A percentile compares a stretch with the other conserved stretches of the same genome.
Evolutionary conservation across 2,888 invertebrate species (phyloP).

Genomic region (Cheilosia vernalis): DNA sequence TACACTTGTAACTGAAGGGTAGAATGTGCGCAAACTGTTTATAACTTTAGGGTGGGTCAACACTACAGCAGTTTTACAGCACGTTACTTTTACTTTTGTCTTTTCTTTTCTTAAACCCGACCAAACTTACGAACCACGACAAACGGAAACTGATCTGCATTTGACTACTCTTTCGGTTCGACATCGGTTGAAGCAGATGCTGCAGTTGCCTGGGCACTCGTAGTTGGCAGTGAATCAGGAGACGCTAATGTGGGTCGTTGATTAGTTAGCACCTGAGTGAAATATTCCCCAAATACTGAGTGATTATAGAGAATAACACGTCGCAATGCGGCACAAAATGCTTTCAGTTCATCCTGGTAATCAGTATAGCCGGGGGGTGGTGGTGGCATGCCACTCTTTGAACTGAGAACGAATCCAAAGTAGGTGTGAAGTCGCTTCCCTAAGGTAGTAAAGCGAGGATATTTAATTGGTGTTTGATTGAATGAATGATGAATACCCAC

Average conservation of each 20-base stretch:
- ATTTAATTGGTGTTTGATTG: neutral
- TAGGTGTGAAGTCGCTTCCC: conserved; percentile 82
- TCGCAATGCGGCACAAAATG: conserved; percentile 80
- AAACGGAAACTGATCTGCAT: conserved; percentile 10
- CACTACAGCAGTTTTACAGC: conserved; percentile 32
- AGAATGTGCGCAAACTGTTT: conserved; percentile 40
- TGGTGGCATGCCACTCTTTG: conserved; percentile 78
- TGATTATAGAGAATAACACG: conserved; percentile 83
- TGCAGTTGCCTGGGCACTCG: neutral
- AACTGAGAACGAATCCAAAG: conserved; percentile 80
- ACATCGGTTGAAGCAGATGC: conserved; percentile 9
- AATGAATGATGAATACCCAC: conserved; percentile 77
- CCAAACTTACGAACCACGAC: conserved; percentile 65
- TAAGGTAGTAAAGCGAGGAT: conserved; percentile 53
- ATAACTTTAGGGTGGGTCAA: conserved; percentile 52
- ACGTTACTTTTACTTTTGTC: conserved; percentile 30
- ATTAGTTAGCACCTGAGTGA: conserved; percentile 79
- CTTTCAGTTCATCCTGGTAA: conserved; percentile 81
- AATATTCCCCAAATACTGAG: conserved; percentile 82
- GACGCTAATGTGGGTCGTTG: conserved; percentile 65
- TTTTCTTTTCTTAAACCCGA: conserved; percentile 44
- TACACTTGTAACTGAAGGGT: conserved; percentile 36
- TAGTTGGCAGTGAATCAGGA: conserved; percentile 49
- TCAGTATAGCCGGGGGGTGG: conserved; percentile 82
- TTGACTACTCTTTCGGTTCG: conserved; percentile 51